Percentiles rank a stretch among this genome's conserved stretches.
phyloP scores from a whole-genome alignment of 1,140 invertebrate genomes.

The Diprion similis region DNA sequence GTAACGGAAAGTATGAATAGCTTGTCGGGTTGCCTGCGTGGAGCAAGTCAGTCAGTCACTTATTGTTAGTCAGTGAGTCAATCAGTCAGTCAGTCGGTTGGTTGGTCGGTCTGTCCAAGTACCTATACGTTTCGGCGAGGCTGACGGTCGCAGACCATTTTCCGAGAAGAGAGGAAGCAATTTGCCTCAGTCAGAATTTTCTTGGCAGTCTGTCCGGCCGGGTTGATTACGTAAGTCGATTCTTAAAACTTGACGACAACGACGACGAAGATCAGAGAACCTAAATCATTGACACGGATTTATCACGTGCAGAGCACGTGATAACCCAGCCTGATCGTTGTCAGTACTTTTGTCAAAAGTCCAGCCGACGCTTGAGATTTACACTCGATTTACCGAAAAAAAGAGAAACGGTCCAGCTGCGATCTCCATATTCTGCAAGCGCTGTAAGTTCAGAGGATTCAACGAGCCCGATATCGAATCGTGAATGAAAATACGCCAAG shows the following conservation, averaged over 20 bases:
- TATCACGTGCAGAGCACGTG: background rate
- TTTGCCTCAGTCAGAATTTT: slow-evolving; percentile 36
- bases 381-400: background rate
- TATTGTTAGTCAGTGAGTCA: too few relatives aligned
- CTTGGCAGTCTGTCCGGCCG: slow-evolving; percentile 35
- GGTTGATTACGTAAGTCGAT: too few relatives aligned
- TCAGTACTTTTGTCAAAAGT: background rate
- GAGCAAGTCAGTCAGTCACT: too few relatives aligned
- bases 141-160: slow-evolving; percentile 32
- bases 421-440: too few relatives aligned
- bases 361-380: background rate
- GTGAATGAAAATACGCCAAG: too few relatives aligned
- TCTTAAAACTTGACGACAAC: background rate
- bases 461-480: too few relatives aligned
- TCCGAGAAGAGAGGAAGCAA: slow-evolving; percentile 41
- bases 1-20: slow-evolving; percentile 8
- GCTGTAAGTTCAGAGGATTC: too few relatives aligned
- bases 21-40: slow-evolving; percentile 13
- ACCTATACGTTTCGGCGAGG: slow-evolving; percentile 20
- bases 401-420: too few relatives aligned
- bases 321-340: background rate
- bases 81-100: too few relatives aligned
- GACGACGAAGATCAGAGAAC: background rate
- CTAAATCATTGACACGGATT: background rate
- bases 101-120: slow-evolving; percentile 15